Percentiles rank a stretch among this genome's conserved stretches.
Evolutionary conservation across 1,140 invertebrate genomes (phyloP).

Genomic region (Lasioglossum baleicum): DNA sequence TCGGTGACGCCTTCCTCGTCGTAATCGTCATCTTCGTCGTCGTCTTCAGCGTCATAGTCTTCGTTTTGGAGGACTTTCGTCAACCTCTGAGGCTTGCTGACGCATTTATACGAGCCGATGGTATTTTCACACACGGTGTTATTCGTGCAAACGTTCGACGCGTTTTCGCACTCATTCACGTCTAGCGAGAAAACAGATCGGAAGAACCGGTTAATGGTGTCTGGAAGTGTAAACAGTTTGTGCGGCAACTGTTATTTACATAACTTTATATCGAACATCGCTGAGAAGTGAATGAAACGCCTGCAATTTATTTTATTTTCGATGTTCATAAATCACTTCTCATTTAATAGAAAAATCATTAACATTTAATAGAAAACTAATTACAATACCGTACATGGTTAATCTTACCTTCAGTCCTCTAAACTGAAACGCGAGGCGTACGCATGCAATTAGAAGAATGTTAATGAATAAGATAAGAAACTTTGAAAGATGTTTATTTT

Average conservation of each 20-base stretch:
- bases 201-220: background rate
- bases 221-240: background rate
- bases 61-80: conserved; percentile 69
- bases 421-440: too few relatives aligned
- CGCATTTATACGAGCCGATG: conserved; percentile 81
- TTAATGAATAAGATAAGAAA: too few relatives aligned
- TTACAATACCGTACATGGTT: too few relatives aligned
- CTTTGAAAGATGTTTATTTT: too few relatives aligned
- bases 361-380: too few relatives aligned
- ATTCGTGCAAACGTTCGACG: conserved; percentile 78
- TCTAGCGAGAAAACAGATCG: conserved; percentile 78
- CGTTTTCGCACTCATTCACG: conserved; percentile 84
- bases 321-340: background rate
- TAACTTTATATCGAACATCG: too few relatives aligned
- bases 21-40: conserved; percentile 62
- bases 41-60: conserved; percentile 72
- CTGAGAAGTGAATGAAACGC: too few relatives aligned
- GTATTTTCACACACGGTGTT: conserved; percentile 82
- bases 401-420: too few relatives aligned
- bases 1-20: conserved; percentile 70
- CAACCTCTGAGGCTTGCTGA: conserved; percentile 67
- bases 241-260: too few relatives aligned
- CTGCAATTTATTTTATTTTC: background rate
- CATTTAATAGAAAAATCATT: background rate
- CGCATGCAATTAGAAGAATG: too few relatives aligned